Conservation (phyloP, 2,888 invertebrate species). For the Zygothrica quintamaculata region DNA sequence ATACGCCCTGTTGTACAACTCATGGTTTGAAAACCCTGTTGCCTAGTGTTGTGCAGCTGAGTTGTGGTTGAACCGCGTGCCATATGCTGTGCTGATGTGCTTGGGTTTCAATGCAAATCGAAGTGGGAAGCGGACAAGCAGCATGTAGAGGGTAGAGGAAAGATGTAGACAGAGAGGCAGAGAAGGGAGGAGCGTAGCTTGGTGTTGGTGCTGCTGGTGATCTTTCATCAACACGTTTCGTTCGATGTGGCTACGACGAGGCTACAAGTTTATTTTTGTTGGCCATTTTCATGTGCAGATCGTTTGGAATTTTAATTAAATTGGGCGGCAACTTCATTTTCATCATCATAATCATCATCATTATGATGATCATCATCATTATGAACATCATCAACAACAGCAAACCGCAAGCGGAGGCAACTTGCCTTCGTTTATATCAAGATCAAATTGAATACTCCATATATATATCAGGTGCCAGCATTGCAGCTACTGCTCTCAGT, state of each 20-base stretch:
- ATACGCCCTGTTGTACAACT: too few species aligned
- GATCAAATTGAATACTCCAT: slow-evolving; percentile 51
- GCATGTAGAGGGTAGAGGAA: slow-evolving; percentile 8
- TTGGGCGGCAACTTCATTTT: slow-evolving; percentile 82
- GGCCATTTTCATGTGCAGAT: slow-evolving; percentile 68
- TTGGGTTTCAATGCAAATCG: slow-evolving; percentile 63
- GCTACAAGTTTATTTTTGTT: slow-evolving; percentile 55
- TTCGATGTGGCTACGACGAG: slow-evolving; percentile 16
- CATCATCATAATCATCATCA: too few species aligned
- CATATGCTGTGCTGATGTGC: slow-evolving; percentile 49
- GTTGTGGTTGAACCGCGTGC: slow-evolving; percentile 68
- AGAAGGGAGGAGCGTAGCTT: slow-evolving; percentile 6
- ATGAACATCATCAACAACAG: slow-evolving; percentile 70
- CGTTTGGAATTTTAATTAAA: slow-evolving; percentile 83
- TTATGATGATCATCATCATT: slow-evolving; percentile 82
- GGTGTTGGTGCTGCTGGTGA: slow-evolving; percentile 47
- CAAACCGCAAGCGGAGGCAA: slow-evolving; percentile 35
- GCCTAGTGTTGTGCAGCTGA: slow-evolving; percentile 27
- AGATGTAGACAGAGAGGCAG: neutral
- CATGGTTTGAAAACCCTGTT: slow-evolving; percentile 6
- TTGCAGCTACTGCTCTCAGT: slow-evolving; percentile 18
- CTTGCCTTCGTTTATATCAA: slow-evolving; percentile 45
- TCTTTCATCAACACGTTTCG: slow-evolving; percentile 74
- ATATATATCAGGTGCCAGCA: slow-evolving; percentile 74
- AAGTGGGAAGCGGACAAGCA: slow-evolving; percentile 32